Percentiles rank a stretch among this genome's conserved stretches.
phyloP scores from a whole-genome alignment of 2,888 invertebrate genomes.

The Torymus aiolomorphi region DNA sequence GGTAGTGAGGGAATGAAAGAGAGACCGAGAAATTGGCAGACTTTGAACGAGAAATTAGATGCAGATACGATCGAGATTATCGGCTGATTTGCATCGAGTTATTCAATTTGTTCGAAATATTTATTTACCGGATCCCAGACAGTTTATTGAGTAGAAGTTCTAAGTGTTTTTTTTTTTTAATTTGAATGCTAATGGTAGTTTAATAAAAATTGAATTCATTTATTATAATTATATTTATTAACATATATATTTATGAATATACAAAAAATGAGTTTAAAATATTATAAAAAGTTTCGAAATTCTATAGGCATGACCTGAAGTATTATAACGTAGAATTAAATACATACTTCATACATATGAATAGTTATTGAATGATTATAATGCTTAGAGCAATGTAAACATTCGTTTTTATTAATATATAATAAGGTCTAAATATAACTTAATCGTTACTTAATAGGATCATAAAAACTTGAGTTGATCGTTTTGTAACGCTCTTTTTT shows the following conservation, averaged over 20 bases:
- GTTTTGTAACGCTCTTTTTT: slow-evolving; percentile 3
- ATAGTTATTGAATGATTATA: neutral
- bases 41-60: neutral
- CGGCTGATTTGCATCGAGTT: slow-evolving; percentile 3
- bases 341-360: neutral
- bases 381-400: neutral
- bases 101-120: slow-evolving; percentile 6
- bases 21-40: too few relatives aligned
- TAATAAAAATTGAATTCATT: too few relatives aligned
- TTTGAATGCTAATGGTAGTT: too few relatives aligned
- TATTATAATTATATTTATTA: too few relatives aligned
- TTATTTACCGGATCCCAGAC: neutral
- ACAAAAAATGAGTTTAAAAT: too few relatives aligned
- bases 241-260: too few relatives aligned
- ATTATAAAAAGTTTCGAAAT: too few relatives aligned
- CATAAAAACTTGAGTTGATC: neutral
- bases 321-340: too few relatives aligned
- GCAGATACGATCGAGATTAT: slow-evolving; percentile 2
- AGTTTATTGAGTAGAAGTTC: neutral
- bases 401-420: slow-evolving; percentile 29
- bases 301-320: too few relatives aligned
- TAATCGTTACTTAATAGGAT: neutral
- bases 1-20: too few relatives aligned
- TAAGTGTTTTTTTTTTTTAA: too few relatives aligned
- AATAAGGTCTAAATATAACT: slow-evolving; percentile 32